Percentiles rank a stretch among this genome's conserved stretches.
These are phyloP conservation scores for Chelmon rostratus DNA, from an alignment of 2,797 vertebrate genomes.

Conservation along the genomic window DNA sequence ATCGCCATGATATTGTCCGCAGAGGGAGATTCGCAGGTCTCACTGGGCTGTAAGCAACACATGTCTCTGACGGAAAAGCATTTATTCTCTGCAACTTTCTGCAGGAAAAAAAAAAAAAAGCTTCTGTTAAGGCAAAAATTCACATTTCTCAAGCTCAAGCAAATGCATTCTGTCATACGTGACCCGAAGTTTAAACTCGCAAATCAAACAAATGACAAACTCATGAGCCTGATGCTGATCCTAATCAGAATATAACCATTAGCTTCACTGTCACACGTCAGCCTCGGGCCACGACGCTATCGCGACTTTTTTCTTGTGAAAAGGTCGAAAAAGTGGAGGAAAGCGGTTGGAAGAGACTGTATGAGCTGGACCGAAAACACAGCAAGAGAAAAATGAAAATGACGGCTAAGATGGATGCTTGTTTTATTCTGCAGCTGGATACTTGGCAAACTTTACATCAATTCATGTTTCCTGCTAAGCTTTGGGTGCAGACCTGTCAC, in stretches of 20 bases:
- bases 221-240: conserved; percentile 21
- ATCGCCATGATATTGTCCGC: conserved; percentile 88
- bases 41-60: conserved; percentile 89
- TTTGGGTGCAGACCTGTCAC: conserved; percentile 45
- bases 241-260: conserved; percentile 32
- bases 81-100: not conserved
- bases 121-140: not conserved
- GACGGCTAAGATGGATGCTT: conserved; percentile 30
- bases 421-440: conserved; percentile 58
- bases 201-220: conserved; percentile 43
- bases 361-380: conserved; percentile 25
- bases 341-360: conserved; percentile 13
- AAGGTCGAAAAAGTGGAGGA: not conserved
- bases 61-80: not conserved
- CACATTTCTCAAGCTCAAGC: conserved; percentile 1
- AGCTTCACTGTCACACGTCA: conserved; percentile 5
- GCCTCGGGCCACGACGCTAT: not conserved
- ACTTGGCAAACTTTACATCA: conserved; percentile 45
- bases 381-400: conserved; percentile 21
- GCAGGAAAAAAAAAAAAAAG: not conserved
- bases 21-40: conserved; percentile 87
- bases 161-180: conserved; percentile 22
- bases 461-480: conserved; percentile 60
- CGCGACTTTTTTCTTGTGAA: not conserved
- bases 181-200: conserved; percentile 16